Base-by-base conservation (phyloP, 2,888 invertebrate genomes). In the Lasioglossum malachurum region DNA sequence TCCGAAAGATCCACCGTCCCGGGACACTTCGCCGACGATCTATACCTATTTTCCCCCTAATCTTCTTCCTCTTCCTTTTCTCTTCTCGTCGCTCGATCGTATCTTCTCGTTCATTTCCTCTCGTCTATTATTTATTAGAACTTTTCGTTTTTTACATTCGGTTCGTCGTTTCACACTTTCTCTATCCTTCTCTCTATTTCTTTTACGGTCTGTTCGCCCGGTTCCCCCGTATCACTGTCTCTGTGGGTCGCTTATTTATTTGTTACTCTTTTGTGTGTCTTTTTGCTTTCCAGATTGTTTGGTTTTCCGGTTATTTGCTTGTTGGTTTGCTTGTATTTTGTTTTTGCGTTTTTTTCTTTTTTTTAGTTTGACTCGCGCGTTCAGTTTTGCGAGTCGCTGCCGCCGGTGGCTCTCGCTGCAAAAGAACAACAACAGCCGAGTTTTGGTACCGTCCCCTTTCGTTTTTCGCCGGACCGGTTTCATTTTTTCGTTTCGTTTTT, bases 371-470 rank as follows among this genome's bases (percentile, higher is more conserved):
- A 64, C 69, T 53, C 90, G 88, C 81, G 88, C 80, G 89, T 92
- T 94, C 92, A 93, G 90, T 93, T 92, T 91, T 92, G 93, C 90
- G 94, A 93, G 91, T 94, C 93, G 91, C 92, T 94, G 93, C 94
- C 94, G 88, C 94, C 93, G 91, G 92, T 93, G 92, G 93, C 87
- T 91, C 92, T 91, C 90, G 94, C 95, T 95, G 95, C 94, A 95
- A 64, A 64, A 64, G 64, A 95, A 95, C 90, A 94, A 95, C 87
- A 89, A 90, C 87, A 92, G 88, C 84, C 88, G 67, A 80, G 84
- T 87, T 83, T 85, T 84, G 73, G 72, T 60, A 73, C 78, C 67
- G 27, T 60, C 38, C 77, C 72, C 74, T 46, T 67, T 64, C 64
- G 64, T 64, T 31, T 44, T 64, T 64, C 64, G 14, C 64, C 64